phyloP scores from a whole-genome alignment of 2,113 vertebrate genomes.

The Rhea pennata region DNA sequence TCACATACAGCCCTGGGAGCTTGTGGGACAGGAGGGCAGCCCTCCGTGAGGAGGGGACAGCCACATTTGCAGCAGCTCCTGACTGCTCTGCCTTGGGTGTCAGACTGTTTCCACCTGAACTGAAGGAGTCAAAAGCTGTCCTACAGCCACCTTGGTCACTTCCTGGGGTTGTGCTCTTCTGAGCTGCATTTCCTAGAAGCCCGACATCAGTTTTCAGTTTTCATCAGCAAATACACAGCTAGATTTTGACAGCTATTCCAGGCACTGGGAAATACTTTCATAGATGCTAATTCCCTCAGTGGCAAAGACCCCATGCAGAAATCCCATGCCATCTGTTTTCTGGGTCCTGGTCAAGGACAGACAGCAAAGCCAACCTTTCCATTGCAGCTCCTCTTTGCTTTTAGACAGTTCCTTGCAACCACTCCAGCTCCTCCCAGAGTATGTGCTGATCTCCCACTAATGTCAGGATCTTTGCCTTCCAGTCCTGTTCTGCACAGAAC shows the following conservation, averaged over 20 bases:
- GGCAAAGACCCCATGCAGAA: background rate
- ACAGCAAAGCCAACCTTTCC: background rate
- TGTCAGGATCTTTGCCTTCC: background rate
- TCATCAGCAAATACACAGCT: background rate
- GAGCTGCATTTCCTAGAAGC: slow-evolving; percentile 7
- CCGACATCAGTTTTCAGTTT: background rate
- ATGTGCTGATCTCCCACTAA: background rate
- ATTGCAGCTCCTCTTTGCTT: background rate
- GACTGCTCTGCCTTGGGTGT: background rate
- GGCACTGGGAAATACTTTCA: background rate
- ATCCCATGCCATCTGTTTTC: background rate
- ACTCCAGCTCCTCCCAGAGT: background rate
- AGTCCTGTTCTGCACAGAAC: background rate
- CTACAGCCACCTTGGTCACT: background rate
- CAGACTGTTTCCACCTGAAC: background rate
- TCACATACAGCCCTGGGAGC: background rate
- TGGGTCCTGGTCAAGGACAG: background rate
- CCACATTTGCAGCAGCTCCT: background rate
- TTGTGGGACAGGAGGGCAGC: background rate
- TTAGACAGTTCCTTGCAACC: background rate
- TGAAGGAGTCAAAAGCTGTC: background rate
- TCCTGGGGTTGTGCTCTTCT: slow-evolving; percentile 1
- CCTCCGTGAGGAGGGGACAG: background rate
- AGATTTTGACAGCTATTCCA: slow-evolving; percentile 20
- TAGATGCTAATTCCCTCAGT: background rate